Evolutionary conservation across 2,888 invertebrate species (phyloP).

Genomic region (Alentia gelatinosa): DNA sequence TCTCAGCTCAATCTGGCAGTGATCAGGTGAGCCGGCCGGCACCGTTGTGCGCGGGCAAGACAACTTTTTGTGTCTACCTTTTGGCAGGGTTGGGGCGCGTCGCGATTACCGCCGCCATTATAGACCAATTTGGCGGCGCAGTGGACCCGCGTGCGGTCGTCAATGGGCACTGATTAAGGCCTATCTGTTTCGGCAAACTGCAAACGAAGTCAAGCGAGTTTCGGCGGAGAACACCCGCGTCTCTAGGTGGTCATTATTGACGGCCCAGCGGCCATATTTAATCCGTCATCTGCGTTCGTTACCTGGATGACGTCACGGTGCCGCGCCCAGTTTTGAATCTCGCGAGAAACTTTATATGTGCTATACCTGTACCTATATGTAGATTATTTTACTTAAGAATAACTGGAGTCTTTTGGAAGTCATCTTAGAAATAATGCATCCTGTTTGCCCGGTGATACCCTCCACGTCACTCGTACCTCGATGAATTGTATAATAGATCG

Average conservation of each 20-base stretch:
- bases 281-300: background rate
- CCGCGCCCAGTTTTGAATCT: background rate
- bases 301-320: background rate
- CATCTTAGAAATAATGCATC: no score
- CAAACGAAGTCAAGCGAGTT: slow-evolving; percentile 46
- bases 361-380: no score
- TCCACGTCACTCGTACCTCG: no score
- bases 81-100: slow-evolving; percentile 8
- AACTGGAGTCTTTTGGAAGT: no score
- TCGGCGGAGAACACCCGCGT: background rate
- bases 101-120: slow-evolving; percentile 36
- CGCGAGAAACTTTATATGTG: background rate
- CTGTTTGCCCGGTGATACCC: no score
- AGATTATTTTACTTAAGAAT: no score
- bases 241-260: background rate
- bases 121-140: background rate
- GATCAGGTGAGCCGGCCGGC: slow-evolving; percentile 21
- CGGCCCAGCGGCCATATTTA: background rate
- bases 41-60: background rate
- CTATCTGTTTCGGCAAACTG: slow-evolving; percentile 49
- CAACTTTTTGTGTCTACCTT: slow-evolving; percentile 2
- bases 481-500: background rate
- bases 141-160: background rate
- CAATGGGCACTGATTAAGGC: slow-evolving; percentile 46
- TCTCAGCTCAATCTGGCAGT: slow-evolving; percentile 18